A percentile compares a stretch with the other conserved stretches of the same genome.
phyloP scores from a whole-genome alignment of 2,797 vertebrate species.

The Pelodytes ibericus region DNA sequence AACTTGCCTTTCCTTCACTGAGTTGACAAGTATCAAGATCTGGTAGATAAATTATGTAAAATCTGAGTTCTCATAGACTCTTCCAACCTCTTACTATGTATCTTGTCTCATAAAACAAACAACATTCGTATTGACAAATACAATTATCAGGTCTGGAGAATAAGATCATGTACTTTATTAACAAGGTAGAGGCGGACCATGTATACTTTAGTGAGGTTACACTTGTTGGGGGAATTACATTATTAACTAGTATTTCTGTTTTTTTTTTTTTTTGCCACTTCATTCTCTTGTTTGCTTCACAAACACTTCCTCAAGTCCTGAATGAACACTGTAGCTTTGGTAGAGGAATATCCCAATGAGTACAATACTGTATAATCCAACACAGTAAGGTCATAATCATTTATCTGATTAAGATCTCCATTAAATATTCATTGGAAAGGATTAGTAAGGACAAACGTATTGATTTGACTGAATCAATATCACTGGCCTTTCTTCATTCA shows the following conservation, averaged over 20 bases:
- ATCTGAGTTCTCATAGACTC: too few species aligned
- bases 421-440: constrained; percentile 57
- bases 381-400: constrained; percentile 31
- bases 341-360: not conserved
- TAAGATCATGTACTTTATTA: too few species aligned
- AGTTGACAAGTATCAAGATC: too few species aligned
- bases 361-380: constrained; percentile 2
- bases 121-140: too few species aligned
- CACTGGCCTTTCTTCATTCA: constrained; percentile 33
- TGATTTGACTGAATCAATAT: constrained; percentile 32
- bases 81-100: too few species aligned
- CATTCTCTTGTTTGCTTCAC: constrained; percentile 11
- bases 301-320: constrained; percentile 4
- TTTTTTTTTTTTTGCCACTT: not conserved
- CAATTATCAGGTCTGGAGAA: too few species aligned
- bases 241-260: not conserved
- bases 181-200: too few species aligned
- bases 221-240: too few species aligned
- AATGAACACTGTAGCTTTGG: not conserved
- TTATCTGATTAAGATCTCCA: constrained; percentile 56
- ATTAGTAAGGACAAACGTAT: constrained; percentile 43
- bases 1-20: too few species aligned
- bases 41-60: too few species aligned
- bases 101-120: too few species aligned
- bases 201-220: too few species aligned